phyloP scores from a whole-genome alignment of 2,113 vertebrate genomes.

The Ascaphus truei region DNA sequence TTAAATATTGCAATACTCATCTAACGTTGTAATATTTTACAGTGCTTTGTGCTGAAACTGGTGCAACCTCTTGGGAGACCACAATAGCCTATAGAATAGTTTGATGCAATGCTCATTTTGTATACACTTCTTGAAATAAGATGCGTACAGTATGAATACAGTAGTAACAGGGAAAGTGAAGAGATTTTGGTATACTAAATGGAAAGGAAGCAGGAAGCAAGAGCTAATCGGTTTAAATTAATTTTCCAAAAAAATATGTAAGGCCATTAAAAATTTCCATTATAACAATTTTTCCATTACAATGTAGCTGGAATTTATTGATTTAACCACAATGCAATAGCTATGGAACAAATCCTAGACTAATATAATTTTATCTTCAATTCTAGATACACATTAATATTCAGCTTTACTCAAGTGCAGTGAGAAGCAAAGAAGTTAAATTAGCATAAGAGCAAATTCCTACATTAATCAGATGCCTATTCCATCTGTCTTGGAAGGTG shows the following conservation, averaged over 20 bases:
- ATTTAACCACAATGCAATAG: not conserved
- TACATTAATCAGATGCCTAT: not conserved
- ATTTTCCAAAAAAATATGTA: not conserved
- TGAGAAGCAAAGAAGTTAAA: not conserved
- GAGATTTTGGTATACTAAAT: not conserved
- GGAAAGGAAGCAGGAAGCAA: not conserved
- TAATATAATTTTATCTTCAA: not conserved
- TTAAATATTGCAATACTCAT: no score
- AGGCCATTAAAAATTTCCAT: not conserved
- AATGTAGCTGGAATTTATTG: not conserved
- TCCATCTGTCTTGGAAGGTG: constrained; percentile 15
- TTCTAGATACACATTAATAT: constrained; percentile 3
- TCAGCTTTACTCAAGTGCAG: not conserved
- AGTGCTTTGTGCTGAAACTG: no score
- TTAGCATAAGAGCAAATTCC: not conserved
- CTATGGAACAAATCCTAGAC: not conserved
- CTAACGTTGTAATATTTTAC: no score
- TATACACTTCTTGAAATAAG: no score
- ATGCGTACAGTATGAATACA: no score
- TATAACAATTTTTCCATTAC: not conserved
- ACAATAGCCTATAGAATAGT: no score
- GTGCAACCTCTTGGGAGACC: no score
- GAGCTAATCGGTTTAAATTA: not conserved
- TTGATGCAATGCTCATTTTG: no score
- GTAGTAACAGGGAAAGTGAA: no score